Evolutionary conservation across 1,140 invertebrate genomes (phyloP).

Genomic region (Gonioctena quinquepunctata): DNA sequence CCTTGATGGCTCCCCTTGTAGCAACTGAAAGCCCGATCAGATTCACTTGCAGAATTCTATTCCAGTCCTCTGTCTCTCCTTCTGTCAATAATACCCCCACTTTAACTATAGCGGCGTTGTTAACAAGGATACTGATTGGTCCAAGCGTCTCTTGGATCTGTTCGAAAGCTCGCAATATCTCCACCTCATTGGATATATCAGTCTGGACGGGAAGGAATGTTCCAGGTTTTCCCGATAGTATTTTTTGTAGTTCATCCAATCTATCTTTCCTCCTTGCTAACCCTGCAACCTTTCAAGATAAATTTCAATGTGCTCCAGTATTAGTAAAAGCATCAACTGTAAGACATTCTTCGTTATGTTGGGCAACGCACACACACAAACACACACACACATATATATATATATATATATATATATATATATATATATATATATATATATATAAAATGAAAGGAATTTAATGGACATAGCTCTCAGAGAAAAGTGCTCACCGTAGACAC

Average conservation of each 20-base stretch:
- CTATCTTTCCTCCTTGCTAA: conserved; percentile 30
- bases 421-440: no score
- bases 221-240: conserved; percentile 19
- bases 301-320: no score
- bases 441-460: no score
- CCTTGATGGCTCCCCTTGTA: conserved; percentile 56
- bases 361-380: no score
- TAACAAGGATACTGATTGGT: conserved; percentile 67
- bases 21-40: conserved; percentile 44
- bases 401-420: no score
- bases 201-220: conserved; percentile 38
- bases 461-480: no score
- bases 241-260: conserved; percentile 20
- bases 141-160: conserved; percentile 64
- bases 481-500: no score
- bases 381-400: no score
- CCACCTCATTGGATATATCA: conserved; percentile 58
- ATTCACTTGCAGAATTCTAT: conserved; percentile 38
- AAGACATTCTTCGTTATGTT: no score
- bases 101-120: conserved; percentile 64
- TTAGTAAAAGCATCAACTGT: no score
- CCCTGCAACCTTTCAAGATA: no score
- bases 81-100: not conserved
- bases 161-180: conserved; percentile 65
- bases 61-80: conserved; percentile 24